Base-by-base conservation (phyloP, 2,797 vertebrate species). In the Novumbra hubbsi region DNA sequence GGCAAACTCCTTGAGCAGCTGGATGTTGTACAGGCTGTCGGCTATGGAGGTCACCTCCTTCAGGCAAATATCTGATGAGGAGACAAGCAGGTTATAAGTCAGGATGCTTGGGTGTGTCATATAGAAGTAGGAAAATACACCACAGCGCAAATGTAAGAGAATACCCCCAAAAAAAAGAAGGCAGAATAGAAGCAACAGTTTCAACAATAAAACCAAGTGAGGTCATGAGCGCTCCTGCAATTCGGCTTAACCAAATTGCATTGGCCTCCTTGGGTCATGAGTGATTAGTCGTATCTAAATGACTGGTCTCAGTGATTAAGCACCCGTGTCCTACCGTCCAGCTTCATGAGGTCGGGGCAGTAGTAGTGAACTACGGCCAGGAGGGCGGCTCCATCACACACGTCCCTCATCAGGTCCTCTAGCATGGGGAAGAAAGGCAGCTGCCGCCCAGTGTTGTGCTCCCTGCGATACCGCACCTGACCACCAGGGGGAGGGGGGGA, bases 11-110 rank as follows among this genome's bases (percentile, higher is more conserved):
- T 95, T 93, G 82, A 99, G 84, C 21, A 99, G 94, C 77, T 98
- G 96, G 75, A 99, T 97, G 81, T 99, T 99, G 80, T 98, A 98
- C 77, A 99, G 91, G 77, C 96, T 98, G 89, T 99, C 98, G 3
- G 97, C 97, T 72, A 98, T 95, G 0, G 98, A 98, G 0, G 94
- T 92, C 4, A 95, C 95, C 90, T 99, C 97, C 93, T 98, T 98
- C 90, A 99, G 88, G 88, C 96, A 99, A 83, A 99, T 95, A 88
- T 99, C 98, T 99, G 76, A 80, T 83, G 72, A 80, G 67, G 76
- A 28, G 6, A 48, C 49, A 71, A 4, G 55, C 17, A 9, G 52
- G 19, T 49, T 5, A 68, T 48, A 67, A 21, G 49, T 74, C 17
- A 68, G 84, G 73, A 83, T 38, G 34, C 73, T 74, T 87, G 81